Evolutionary conservation across 1,140 invertebrate genomes (phyloP).

Genomic region (Trichomalopsis sarcophagae): DNA sequence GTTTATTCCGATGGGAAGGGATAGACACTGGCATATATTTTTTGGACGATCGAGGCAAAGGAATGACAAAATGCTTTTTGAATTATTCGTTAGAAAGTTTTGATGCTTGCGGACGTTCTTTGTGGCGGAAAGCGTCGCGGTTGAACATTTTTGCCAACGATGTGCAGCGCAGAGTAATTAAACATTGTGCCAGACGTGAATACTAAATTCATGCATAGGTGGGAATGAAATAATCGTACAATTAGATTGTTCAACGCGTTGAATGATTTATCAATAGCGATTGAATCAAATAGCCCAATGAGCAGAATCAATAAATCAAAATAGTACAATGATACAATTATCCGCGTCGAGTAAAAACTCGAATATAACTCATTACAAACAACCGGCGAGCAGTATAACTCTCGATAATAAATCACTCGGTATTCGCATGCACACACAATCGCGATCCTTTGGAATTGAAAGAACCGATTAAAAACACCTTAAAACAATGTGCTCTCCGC

Average conservation of each 20-base stretch:
- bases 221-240: background rate
- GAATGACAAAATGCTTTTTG: background rate
- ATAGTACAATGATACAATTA: background rate
- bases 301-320: background rate
- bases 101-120: background rate
- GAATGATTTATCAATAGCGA: background rate
- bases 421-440: background rate
- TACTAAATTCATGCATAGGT: too few relatives aligned
- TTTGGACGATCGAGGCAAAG: background rate
- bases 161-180: background rate
- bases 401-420: background rate
- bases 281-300: background rate
- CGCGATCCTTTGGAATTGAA: background rate
- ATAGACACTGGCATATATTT: conserved; percentile 16
- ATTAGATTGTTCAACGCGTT: background rate
- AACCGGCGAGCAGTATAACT: background rate
- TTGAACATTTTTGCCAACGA: background rate
- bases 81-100: too few relatives aligned
- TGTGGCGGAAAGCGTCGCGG: background rate
- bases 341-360: background rate
- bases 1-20: background rate
- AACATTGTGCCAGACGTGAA: too few relatives aligned
- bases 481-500: conserved; percentile 1
- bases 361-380: background rate
- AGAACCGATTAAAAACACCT: conserved; percentile 16